A percentile compares a stretch with the other conserved stretches of the same genome.
These are phyloP conservation scores for Anhinga anhinga DNA, from an alignment of 2,113 vertebrate genomes.

Conservation along the genomic window DNA sequence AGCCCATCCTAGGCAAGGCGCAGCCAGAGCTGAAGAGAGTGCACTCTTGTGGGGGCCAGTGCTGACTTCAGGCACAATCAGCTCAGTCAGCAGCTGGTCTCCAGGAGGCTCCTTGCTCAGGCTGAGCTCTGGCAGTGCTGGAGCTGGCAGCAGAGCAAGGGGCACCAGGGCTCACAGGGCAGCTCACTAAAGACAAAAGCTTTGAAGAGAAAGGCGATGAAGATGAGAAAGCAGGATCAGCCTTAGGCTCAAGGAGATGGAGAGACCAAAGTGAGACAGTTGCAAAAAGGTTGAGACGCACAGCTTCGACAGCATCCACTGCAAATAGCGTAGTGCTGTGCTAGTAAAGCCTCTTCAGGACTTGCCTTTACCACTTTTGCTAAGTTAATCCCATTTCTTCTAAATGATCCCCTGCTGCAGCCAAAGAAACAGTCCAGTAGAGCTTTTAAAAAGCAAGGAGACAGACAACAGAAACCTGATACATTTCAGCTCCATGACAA, in stretches of 20 bases:
- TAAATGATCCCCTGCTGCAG: background rate
- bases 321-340: background rate
- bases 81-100: background rate
- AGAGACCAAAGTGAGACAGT: background rate
- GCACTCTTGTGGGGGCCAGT: accelerated
- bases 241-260: background rate
- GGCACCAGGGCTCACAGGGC: background rate
- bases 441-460: background rate
- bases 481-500: background rate
- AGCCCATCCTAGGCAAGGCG: background rate
- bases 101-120: background rate
- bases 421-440: background rate
- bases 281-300: background rate
- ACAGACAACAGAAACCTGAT: background rate
- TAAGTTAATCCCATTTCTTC: background rate
- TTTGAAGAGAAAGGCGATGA: background rate
- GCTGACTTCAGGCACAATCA: background rate
- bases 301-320: background rate
- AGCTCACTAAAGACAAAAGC: background rate
- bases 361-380: background rate
- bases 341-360: background rate
- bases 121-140: background rate
- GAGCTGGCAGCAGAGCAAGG: background rate
- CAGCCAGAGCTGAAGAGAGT: too few species aligned
- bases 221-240: background rate